phyloP scores from a whole-genome alignment of 1,140 invertebrate genomes.

The Pantala flavescens region DNA sequence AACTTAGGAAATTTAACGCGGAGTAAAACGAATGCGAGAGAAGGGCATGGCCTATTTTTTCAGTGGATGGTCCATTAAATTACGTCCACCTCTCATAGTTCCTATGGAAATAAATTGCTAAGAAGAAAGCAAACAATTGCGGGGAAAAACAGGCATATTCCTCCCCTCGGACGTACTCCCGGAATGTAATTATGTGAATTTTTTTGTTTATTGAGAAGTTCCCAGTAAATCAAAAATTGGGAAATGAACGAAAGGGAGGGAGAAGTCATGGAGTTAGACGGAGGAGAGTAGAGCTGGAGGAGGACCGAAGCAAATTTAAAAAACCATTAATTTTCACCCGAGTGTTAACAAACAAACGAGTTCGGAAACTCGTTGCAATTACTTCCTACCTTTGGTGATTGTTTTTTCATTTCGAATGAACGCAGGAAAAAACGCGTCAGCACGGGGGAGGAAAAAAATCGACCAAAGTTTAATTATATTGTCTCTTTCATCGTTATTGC shows the following conservation, averaged over 20 bases:
- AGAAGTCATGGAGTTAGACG: background rate
- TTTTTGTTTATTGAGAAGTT: too few relatives aligned
- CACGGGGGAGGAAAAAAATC: background rate
- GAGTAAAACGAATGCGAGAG: too few relatives aligned
- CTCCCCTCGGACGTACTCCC: too few relatives aligned
- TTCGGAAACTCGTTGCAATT: constrained; percentile 1
- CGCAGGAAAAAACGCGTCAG: background rate
- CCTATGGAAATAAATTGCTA: too few relatives aligned
- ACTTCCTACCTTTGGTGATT: background rate
- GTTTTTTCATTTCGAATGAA: background rate
- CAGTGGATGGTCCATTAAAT: too few relatives aligned
- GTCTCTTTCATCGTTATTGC: background rate
- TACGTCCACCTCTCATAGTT: too few relatives aligned
- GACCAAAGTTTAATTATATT: background rate
- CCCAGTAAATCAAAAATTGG: too few relatives aligned
- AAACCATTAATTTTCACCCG: constrained; percentile 6
- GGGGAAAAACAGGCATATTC: too few relatives aligned
- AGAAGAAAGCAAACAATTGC: too few relatives aligned
- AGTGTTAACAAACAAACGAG: background rate
- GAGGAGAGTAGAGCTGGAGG: background rate
- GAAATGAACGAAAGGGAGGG: background rate
- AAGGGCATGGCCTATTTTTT: too few relatives aligned
- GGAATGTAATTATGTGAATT: too few relatives aligned
- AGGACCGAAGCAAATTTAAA: background rate
- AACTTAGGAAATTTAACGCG: too few relatives aligned